Conservation (phyloP, 2,797 vertebrate species). For the Pipistrellus pipistrellus region DNA sequence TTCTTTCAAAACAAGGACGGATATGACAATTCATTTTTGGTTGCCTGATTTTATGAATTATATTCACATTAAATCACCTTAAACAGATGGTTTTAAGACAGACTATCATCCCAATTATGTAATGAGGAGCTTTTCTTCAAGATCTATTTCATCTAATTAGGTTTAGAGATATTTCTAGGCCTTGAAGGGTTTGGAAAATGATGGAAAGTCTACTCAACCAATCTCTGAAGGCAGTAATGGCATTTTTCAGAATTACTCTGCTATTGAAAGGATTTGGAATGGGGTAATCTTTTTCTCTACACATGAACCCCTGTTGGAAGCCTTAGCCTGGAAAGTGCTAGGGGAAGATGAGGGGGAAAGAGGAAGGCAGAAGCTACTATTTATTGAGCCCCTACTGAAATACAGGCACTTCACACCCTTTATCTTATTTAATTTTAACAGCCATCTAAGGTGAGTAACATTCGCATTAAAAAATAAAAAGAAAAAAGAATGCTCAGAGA, state of each 20-base stretch:
- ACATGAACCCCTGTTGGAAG: not conserved
- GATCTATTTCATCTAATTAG: not conserved
- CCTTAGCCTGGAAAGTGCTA: not conserved
- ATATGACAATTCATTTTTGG: not conserved
- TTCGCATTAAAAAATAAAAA: not conserved
- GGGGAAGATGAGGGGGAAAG: not conserved
- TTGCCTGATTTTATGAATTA: conserved; percentile 47
- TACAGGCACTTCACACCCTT: not conserved
- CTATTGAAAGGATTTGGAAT: not conserved
- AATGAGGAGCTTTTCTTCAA: not conserved
- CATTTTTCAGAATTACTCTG: not conserved
- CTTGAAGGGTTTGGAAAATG: not conserved
- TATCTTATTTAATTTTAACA: not conserved
- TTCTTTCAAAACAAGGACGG: not conserved
- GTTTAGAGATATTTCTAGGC: conserved; percentile 28
- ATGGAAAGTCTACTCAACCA: not conserved
- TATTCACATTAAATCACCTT: not conserved
- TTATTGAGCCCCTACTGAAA: not conserved
- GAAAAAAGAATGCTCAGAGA: not conserved
- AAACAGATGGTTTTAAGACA: conserved; percentile 14
- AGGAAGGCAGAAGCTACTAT: not conserved
- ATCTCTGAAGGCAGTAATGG: conserved; percentile 10
- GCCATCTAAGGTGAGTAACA: not conserved
- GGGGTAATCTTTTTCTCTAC: not conserved
- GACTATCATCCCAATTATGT: conserved; percentile 6